phyloP scores from a whole-genome alignment of 2,888 invertebrate genomes.

The Slavum lentiscoides region DNA sequence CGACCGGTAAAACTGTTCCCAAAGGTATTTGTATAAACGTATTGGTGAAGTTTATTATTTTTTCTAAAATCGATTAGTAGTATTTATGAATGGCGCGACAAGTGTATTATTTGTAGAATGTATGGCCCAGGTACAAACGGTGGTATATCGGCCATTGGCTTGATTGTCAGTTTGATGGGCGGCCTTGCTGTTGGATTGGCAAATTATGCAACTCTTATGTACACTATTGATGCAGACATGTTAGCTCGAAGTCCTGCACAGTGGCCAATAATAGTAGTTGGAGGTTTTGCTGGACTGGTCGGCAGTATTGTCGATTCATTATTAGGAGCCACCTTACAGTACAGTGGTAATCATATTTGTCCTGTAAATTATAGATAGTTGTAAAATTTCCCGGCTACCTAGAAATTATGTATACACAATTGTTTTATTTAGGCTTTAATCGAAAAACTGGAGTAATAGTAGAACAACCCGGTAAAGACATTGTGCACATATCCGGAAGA shows the following conservation, averaged over 20 bases:
- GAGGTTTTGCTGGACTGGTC: slow-evolving; percentile 73
- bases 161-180: slow-evolving; percentile 67
- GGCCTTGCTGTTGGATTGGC: slow-evolving; percentile 73
- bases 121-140: slow-evolving; percentile 77
- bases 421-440: slow-evolving; percentile 66
- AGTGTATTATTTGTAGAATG: slow-evolving; percentile 27
- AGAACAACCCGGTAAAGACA: slow-evolving; percentile 69
- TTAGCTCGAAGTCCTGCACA: slow-evolving; percentile 70
- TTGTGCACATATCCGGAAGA: slow-evolving; percentile 76
- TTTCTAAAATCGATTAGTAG: background rate
- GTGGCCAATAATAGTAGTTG: slow-evolving; percentile 77
- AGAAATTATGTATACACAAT: background rate
- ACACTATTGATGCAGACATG: slow-evolving; percentile 66
- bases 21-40: slow-evolving; percentile 62
- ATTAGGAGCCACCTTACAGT: slow-evolving; percentile 83
- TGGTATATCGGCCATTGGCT: slow-evolving; percentile 69
- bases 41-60: background rate
- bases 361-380: background rate
- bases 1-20: slow-evolving; percentile 74
- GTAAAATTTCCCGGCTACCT: no score
- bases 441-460: slow-evolving; percentile 70
- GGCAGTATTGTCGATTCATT: slow-evolving; percentile 83
- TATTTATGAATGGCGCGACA: background rate
- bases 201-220: slow-evolving; percentile 71
- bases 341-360: slow-evolving; percentile 67